These are phyloP conservation scores for Neosalanx taihuensis DNA, from an alignment of 2,797 vertebrate genomes.

Conservation along the genomic window DNA sequence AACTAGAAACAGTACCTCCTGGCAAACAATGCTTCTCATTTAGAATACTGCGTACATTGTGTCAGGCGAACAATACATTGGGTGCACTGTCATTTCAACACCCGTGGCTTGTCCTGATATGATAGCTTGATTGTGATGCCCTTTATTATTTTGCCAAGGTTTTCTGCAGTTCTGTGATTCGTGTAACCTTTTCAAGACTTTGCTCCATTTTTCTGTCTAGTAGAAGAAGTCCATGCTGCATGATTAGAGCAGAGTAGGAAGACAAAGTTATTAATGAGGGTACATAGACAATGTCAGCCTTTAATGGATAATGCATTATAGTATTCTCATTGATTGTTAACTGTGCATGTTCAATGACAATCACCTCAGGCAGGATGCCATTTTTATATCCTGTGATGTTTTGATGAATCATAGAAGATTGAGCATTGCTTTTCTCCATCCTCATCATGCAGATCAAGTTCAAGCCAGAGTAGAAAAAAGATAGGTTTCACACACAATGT, in stretches of 20 bases:
- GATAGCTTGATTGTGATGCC: constrained; percentile 72
- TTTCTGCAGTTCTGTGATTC: constrained; percentile 69
- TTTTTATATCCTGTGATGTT: constrained; percentile 53
- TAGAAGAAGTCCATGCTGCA: constrained; percentile 51
- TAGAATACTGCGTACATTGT: constrained; percentile 49
- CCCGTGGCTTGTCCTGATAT: constrained; percentile 56
- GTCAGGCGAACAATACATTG: constrained; percentile 43
- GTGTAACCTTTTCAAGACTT: constrained; percentile 70
- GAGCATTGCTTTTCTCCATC: constrained; percentile 35
- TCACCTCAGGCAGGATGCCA: constrained; percentile 40
- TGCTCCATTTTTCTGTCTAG: constrained; percentile 49
- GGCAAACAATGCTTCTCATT: constrained; percentile 30
- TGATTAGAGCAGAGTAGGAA: constrained; percentile 39
- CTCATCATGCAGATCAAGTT: constrained; percentile 59
- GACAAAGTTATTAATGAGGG: constrained; percentile 67
- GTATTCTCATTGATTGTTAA: constrained; percentile 58
- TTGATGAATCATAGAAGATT: constrained; percentile 61
- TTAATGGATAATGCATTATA: constrained; percentile 70
- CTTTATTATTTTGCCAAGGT: constrained; percentile 70
- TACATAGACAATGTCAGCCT: constrained; percentile 60
- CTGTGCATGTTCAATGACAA: constrained; percentile 49
- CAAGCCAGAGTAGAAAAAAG: constrained; percentile 45
- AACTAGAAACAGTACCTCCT: constrained; percentile 41
- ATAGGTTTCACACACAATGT: constrained; percentile 46
- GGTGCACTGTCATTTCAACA: constrained; percentile 61